Evolutionary conservation across 2,113 vertebrate genomes (phyloP).

Genomic region (Phoxinus phoxinus): DNA sequence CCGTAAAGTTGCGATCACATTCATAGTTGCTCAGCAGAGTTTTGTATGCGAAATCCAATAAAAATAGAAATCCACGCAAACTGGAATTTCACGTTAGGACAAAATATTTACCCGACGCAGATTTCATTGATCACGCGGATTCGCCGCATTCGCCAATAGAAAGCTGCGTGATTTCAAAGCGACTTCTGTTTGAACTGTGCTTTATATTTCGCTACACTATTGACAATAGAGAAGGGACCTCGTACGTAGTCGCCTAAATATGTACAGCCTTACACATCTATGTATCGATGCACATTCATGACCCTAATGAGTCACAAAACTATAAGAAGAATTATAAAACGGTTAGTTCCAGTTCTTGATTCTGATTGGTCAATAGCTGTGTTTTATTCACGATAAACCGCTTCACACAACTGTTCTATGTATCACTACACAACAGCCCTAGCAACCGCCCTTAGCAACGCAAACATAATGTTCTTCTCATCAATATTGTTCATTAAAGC

Average conservation of each 20-base stretch:
- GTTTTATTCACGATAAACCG: too few relatives aligned
- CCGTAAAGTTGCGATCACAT: too few relatives aligned
- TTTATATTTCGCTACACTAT: neutral
- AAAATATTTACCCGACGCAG: neutral
- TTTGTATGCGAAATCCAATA: neutral
- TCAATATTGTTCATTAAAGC: too few relatives aligned
- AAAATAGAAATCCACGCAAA: too few relatives aligned
- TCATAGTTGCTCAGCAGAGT: neutral
- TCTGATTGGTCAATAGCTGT: too few relatives aligned
- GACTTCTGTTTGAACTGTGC: neutral
- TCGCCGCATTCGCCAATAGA: too few relatives aligned
- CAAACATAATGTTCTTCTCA: too few relatives aligned
- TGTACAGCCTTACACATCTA: neutral
- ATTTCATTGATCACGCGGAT: neutral
- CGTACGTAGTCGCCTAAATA: neutral
- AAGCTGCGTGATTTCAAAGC: neutral
- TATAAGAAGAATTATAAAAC: neutral
- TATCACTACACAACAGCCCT: too few relatives aligned
- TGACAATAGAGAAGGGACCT: neutral
- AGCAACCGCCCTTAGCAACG: too few relatives aligned
- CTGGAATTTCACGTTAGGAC: neutral
- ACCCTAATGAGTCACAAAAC: neutral
- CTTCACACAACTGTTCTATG: too few relatives aligned
- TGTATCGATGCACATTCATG: neutral
- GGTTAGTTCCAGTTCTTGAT: too few relatives aligned